Conservation (phyloP, 2,113 vertebrate genomes). For the Aphyosemion australe region DNA sequence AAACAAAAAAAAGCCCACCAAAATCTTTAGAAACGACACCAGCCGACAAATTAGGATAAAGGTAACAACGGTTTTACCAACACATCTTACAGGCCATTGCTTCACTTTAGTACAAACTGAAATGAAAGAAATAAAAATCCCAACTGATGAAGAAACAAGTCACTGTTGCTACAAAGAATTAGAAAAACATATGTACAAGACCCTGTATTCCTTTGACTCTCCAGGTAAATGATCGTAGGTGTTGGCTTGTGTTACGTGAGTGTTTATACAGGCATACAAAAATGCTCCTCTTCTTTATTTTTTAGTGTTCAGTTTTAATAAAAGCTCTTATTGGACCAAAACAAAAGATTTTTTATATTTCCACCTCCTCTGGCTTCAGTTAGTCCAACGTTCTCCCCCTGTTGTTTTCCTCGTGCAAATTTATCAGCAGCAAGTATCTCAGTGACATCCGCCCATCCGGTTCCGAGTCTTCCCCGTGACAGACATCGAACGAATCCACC, state of each 20-base stretch:
- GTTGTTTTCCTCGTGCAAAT: slow-evolving; percentile 85
- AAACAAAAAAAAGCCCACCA: slow-evolving; percentile 51
- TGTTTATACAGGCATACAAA: slow-evolving; percentile 71
- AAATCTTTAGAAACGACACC: slow-evolving; percentile 84
- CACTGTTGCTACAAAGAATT: slow-evolving; percentile 98
- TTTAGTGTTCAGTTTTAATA: slow-evolving; percentile 39
- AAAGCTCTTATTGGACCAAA: slow-evolving; percentile 59
- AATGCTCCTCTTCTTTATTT: slow-evolving; percentile 49
- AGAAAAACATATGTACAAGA: slow-evolving; percentile 98
- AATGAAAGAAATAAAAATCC: slow-evolving; percentile 68
- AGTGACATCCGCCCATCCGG: slow-evolving; percentile 68
- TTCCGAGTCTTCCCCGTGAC: slow-evolving; percentile 54
- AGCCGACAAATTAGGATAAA: slow-evolving; percentile 82
- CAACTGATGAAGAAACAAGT: slow-evolving; percentile 79
- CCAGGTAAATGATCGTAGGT: slow-evolving; percentile 72
- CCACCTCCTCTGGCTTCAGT: slow-evolving; percentile 4
- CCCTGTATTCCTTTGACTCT: slow-evolving; percentile 94
- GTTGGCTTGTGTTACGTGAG: slow-evolving; percentile 68
- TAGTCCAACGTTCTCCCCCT: slow-evolving; percentile 10
- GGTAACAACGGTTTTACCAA: slow-evolving; percentile 80
- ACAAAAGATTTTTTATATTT: slow-evolving; percentile 9
- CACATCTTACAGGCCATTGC: slow-evolving; percentile 69
- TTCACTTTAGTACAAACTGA: slow-evolving; percentile 81
- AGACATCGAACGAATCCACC: slow-evolving; percentile 20
- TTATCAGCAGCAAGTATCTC: slow-evolving; percentile 86